A percentile compares a stretch with the other conserved stretches of the same genome.
Conservation (phyloP, 2,113 vertebrate species). For the Aegithalos caudatus region DNA sequence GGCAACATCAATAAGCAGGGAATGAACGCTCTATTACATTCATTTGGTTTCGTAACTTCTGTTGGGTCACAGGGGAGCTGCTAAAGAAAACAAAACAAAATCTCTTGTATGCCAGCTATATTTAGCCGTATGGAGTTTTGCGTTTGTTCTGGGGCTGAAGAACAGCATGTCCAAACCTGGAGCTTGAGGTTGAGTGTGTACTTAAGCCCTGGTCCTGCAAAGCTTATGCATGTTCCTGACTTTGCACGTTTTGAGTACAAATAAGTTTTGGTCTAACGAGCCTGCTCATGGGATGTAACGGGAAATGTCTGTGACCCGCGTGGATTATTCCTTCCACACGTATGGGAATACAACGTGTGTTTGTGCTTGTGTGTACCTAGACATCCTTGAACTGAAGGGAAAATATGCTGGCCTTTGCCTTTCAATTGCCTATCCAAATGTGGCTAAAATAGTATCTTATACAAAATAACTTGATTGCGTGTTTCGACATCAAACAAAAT, state of each 20-base stretch:
- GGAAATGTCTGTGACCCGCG: neutral
- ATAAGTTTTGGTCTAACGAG: neutral
- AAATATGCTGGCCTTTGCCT: slow-evolving; percentile 34
- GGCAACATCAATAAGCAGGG: slow-evolving; percentile 44
- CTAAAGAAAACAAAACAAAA: slow-evolving; percentile 49
- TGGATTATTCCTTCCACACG: neutral
- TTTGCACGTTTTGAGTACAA: neutral
- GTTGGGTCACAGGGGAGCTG: slow-evolving; percentile 40
- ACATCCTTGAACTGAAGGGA: neutral
- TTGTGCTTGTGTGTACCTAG: neutral
- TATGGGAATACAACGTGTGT: neutral
- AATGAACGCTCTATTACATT: slow-evolving; percentile 37
- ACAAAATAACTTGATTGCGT: neutral
- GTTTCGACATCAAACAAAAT: slow-evolving; percentile 1
- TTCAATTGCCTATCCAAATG: slow-evolving; percentile 5
- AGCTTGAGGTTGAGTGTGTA: neutral
- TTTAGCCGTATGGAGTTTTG: neutral
- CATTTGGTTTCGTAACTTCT: slow-evolving; percentile 53
- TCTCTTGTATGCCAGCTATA: neutral
- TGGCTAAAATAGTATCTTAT: neutral
- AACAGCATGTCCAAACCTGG: slow-evolving; percentile 21
- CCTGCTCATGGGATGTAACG: neutral
- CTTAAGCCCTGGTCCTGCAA: neutral
- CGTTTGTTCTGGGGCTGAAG: slow-evolving; percentile 1
- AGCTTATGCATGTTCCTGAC: neutral